phyloP scores from a whole-genome alignment of 2,797 vertebrate genomes.

The Stomatorhinus walkeri region DNA sequence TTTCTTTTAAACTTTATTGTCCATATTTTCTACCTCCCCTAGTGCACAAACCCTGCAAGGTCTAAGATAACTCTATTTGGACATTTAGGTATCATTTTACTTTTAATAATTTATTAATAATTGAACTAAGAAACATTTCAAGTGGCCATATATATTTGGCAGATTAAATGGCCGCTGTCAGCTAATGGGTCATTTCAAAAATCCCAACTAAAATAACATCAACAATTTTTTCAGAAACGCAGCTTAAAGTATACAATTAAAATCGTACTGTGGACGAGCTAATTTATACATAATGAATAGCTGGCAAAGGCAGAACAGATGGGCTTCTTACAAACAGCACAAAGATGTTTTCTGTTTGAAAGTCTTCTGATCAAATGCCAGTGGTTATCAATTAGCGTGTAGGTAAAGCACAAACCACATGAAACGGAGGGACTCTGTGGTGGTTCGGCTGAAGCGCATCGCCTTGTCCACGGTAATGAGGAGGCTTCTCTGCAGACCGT shows the following conservation, averaged over 20 bases:
- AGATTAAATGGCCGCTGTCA: background rate
- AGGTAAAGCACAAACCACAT: conserved; percentile 51
- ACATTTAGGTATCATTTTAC: background rate
- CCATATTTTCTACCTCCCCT: background rate
- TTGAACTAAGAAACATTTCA: background rate
- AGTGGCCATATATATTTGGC: background rate
- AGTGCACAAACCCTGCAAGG: background rate
- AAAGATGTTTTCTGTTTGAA: conserved; percentile 68
- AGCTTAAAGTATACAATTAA: conserved; percentile 54
- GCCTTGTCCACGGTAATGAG: conserved; percentile 40
- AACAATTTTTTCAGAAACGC: conserved; percentile 1
- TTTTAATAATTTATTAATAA: background rate
- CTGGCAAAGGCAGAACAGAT: conserved; percentile 61
- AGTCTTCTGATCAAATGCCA: conserved; percentile 68
- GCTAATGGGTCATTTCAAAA: background rate
- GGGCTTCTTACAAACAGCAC: conserved; percentile 61
- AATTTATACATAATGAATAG: conserved; percentile 66
- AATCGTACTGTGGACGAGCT: conserved; percentile 56
- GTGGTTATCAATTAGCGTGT: conserved; percentile 62
- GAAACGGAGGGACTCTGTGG: conserved; percentile 34
- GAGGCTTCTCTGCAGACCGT: background rate
- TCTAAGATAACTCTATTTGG: background rate
- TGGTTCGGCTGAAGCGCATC: background rate
- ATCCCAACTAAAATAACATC: background rate
- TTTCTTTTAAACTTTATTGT: background rate